A percentile compares a stretch with the other conserved stretches of the same genome.
These are phyloP conservation scores for Leucoma salicis DNA, from an alignment of 2,888 invertebrate genomes.

Conservation along the genomic window DNA sequence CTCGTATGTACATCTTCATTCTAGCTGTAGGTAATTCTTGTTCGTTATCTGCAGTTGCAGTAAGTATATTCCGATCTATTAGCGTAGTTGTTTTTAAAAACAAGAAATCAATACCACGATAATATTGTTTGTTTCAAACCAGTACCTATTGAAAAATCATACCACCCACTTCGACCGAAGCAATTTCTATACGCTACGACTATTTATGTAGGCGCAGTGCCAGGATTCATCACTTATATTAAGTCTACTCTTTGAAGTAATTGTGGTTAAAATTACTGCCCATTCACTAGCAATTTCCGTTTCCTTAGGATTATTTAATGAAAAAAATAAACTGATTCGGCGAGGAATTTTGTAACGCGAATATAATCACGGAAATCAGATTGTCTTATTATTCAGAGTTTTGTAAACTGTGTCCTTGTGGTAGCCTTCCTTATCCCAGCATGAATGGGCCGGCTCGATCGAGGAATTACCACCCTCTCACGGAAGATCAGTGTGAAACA, in stretches of 20 bases:
- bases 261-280: conserved; percentile 7
- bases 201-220: conserved; percentile 1
- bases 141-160: neutral
- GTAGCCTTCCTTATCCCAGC: too few relatives aligned
- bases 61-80: neutral
- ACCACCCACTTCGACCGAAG: neutral
- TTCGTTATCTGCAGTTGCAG: too few relatives aligned
- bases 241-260: conserved; percentile 7
- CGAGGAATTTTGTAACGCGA: too few relatives aligned
- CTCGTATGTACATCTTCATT: too few relatives aligned
- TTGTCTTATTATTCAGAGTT: too few relatives aligned
- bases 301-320: neutral
- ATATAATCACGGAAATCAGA: too few relatives aligned
- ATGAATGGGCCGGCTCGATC: too few relatives aligned
- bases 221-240: conserved; percentile 8
- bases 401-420: too few relatives aligned
- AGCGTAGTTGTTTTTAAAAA: neutral
- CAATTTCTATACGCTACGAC: neutral
- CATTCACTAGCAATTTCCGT: conserved; percentile 1
- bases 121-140: neutral
- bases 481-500: too few relatives aligned
- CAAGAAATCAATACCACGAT: neutral
- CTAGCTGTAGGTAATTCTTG: too few relatives aligned
- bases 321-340: too few relatives aligned
- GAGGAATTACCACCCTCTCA: too few relatives aligned